phyloP scores from a whole-genome alignment of 92 coral and sea anemone genomes.

The Parazoanthus atlanticus region DNA sequence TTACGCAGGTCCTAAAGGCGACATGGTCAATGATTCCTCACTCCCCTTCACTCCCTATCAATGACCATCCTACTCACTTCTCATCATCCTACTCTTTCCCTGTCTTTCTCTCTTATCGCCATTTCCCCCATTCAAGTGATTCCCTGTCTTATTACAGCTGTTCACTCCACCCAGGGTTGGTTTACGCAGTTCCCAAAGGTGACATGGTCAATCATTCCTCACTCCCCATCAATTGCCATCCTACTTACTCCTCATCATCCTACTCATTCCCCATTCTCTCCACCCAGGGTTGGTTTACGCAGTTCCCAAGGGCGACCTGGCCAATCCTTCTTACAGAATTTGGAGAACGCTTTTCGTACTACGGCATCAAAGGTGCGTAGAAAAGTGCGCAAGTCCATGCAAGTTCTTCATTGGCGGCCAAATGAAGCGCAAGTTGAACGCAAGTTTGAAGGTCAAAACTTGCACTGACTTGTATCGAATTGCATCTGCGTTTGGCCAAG shows the following conservation, averaged over 20 bases:
- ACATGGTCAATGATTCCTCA: constrained; percentile 72
- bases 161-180: constrained; percentile 50
- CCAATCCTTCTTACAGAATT: constrained; percentile 85
- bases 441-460: too few species aligned
- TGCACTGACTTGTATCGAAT: too few species aligned
- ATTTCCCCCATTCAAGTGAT: too few species aligned
- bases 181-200: constrained; percentile 79
- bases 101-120: too few species aligned
- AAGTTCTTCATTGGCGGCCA: too few species aligned
- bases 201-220: constrained; percentile 70
- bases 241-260: background rate
- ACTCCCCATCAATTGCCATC: too few species aligned
- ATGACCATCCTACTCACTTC: background rate
- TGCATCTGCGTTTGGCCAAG: too few species aligned
- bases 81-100: background rate
- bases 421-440: too few species aligned
- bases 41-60: too few species aligned
- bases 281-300: constrained; percentile 73
- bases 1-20: constrained; percentile 73
- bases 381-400: too few species aligned
- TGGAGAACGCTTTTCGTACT: constrained; percentile 88
- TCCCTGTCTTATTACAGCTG: background rate
- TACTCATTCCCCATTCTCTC: background rate
- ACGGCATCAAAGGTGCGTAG: constrained; percentile 85
- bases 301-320: constrained; percentile 89